Evolutionary conservation across 2,113 vertebrate genomes (phyloP).

Genomic region (Coreoperca whiteheadi): DNA sequence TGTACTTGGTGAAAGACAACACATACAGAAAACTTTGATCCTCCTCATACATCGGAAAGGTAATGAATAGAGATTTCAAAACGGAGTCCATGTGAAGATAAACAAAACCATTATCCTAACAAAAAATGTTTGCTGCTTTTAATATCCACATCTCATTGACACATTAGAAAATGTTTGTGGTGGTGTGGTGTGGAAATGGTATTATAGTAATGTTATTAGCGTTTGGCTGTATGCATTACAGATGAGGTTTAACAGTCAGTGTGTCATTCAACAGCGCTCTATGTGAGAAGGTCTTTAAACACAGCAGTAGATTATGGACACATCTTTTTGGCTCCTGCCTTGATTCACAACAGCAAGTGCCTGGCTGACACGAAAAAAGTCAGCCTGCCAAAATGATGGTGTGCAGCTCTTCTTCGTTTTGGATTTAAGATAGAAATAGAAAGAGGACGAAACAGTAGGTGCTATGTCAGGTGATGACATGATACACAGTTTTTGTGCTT

Average conservation of each 20-base stretch:
- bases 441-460: background rate
- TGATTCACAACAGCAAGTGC: slow-evolving; percentile 38
- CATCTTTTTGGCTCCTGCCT: slow-evolving; percentile 1
- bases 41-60: background rate
- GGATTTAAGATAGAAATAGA: background rate
- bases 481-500: slow-evolving; percentile 4
- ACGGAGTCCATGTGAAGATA: background rate
- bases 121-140: background rate
- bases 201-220: background rate
- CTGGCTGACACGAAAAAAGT: slow-evolving; percentile 1
- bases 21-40: background rate
- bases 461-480: background rate
- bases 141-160: background rate
- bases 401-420: background rate
- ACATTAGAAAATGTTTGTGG: background rate
- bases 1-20: slow-evolving; percentile 11
- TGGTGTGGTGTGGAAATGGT: background rate
- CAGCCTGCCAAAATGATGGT: background rate
- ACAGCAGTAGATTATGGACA: slow-evolving; percentile 1
- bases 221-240: slow-evolving; percentile 1
- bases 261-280: slow-evolving; percentile 14
- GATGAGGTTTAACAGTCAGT: background rate
- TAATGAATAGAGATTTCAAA: background rate
- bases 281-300: slow-evolving; percentile 40
- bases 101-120: background rate